Conservation (phyloP, 1,140 invertebrate species). For the Rhopalosiphum maidis region DNA sequence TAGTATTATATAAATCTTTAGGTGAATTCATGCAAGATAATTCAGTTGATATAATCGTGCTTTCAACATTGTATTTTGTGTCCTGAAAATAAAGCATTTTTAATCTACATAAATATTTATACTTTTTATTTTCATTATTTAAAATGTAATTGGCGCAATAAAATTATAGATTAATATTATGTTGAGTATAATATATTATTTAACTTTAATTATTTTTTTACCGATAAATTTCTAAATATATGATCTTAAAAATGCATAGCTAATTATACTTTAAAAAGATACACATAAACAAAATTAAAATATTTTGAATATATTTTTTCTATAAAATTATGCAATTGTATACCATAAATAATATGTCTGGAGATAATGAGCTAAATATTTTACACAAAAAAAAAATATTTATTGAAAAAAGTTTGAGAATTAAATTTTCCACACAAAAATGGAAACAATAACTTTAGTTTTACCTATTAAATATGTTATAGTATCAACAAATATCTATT, state of each 20-base stretch:
- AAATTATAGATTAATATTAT: background rate
- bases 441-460: too few species aligned
- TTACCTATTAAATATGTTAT: too few species aligned
- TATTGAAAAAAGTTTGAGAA: background rate
- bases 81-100: conserved; percentile 55
- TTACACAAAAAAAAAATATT: too few species aligned
- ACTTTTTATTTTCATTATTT: background rate
- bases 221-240: background rate
- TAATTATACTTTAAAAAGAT: too few species aligned
- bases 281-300: background rate
- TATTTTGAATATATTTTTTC: too few species aligned
- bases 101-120: background rate
- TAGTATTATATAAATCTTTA: background rate
- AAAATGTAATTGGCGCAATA: background rate
- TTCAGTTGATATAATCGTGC: conserved; percentile 14
- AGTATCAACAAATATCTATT: too few species aligned
- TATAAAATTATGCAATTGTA: too few species aligned
- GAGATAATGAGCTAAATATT: too few species aligned
- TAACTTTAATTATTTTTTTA: background rate
- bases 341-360: too few species aligned
- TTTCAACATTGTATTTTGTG: conserved; percentile 14
- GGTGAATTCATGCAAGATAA: conserved; percentile 49
- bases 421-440: background rate
- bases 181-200: background rate
- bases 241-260: too few species aligned